Evolutionary conservation across 1,140 invertebrate genomes (phyloP).

Genomic region (Drosophila triauraria): DNA sequence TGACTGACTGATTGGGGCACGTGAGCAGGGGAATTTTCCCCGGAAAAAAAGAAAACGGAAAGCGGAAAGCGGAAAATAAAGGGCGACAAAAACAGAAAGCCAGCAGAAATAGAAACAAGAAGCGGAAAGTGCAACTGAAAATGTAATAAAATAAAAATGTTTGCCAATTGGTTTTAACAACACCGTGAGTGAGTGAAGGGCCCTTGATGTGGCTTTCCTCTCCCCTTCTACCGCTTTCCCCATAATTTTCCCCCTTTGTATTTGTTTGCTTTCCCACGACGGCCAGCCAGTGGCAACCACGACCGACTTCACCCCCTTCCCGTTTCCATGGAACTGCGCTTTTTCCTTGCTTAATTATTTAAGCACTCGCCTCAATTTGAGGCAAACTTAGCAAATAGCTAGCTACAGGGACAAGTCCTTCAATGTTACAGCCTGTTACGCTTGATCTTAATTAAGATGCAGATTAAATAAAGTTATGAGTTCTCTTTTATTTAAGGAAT

Average conservation of each 20-base stretch:
- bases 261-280: slow-evolving; percentile 38
- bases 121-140: slow-evolving; percentile 32
- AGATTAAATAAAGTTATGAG: neutral
- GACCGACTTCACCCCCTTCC: slow-evolving; percentile 6
- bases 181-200: slow-evolving; percentile 11
- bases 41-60: neutral
- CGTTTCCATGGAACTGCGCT: slow-evolving; percentile 24
- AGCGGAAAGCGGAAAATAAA: slow-evolving; percentile 1
- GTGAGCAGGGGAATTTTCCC: slow-evolving; percentile 1
- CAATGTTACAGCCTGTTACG: neutral
- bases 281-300: slow-evolving; percentile 12
- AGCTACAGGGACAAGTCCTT: slow-evolving; percentile 3
- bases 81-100: neutral
- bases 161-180: slow-evolving; percentile 28
- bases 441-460: neutral
- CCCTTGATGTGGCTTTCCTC: neutral
- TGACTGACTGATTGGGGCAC: slow-evolving; percentile 7
- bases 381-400: slow-evolving; percentile 16
- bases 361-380: slow-evolving; percentile 28
- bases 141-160: slow-evolving; percentile 43
- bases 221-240: neutral
- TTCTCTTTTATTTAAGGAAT: neutral
- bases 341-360: slow-evolving; percentile 43
- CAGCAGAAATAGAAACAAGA: neutral
- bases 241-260: neutral